These are phyloP conservation scores for Sebastes aleutianus DNA, from an alignment of 2,797 vertebrate genomes.

Conservation along the genomic window DNA sequence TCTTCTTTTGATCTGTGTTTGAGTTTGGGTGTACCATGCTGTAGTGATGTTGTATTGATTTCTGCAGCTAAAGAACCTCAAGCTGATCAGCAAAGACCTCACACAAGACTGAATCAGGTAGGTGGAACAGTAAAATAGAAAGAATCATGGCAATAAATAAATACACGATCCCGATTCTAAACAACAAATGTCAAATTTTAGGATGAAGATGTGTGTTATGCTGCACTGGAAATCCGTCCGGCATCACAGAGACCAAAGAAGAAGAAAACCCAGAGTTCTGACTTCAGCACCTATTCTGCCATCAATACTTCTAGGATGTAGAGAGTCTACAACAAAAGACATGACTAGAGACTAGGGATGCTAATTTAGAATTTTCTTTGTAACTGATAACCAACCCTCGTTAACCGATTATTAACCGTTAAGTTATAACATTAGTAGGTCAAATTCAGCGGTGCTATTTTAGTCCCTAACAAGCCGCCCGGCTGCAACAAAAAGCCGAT, in stretches of 20 bases:
- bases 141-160: not conserved
- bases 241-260: conserved; percentile 30
- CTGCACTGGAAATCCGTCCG: conserved; percentile 34
- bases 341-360: not conserved
- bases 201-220: conserved; percentile 61
- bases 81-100: not conserved
- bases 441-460: fast-evolving
- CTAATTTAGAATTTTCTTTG: fast-evolving
- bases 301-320: conserved; percentile 27
- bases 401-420: too few species aligned
- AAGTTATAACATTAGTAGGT: fast-evolving
- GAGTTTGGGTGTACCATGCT: not conserved
- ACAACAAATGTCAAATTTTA: conserved; percentile 8
- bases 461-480: fast-evolving
- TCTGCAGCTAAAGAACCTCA: conserved; percentile 8
- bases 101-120: conserved; percentile 16
- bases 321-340: not conserved
- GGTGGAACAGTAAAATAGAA: not conserved
- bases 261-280: conserved; percentile 14
- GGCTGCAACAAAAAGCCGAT: fast-evolving
- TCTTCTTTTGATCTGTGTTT: not conserved
- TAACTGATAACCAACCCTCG: too few species aligned
- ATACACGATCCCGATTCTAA: not conserved
- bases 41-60: not conserved
- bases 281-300: conserved; percentile 53